Evolutionary conservation across 2,888 invertebrate genomes (phyloP), one percentile per base, ranked within the genome.

Genomic region (Rhagophthalmus giganteus): DNA sequence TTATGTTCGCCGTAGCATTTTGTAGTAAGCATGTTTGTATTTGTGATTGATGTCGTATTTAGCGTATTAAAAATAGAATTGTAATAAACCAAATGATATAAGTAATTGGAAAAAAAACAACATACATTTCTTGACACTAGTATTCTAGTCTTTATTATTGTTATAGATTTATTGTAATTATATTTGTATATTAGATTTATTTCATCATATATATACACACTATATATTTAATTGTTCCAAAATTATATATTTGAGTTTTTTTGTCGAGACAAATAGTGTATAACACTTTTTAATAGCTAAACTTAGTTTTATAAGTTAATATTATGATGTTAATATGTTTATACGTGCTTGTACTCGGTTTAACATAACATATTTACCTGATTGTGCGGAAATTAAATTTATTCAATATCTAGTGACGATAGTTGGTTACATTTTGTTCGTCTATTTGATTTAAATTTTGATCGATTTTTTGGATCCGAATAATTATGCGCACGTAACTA

Each of bases 131-230:
- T 40, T 49, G 49, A 49, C 49, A 38, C 40, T 51, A 51, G 45
- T 54, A 48, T 54, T 54, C 48, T 48, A 48, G 48, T 53, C 48
- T 40, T 53, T 16, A 37, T 34, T 40, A 26, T 45, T 16, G 45
- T 45, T 33, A 45, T 45, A 9, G 12, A 12, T 40, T 30, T n/a
- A n/a, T n/a, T n/a, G n/a, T 39, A 39, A 32, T 16, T 16, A 34
- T 30, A 30, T 11, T 30, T 10, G 32, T 30, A 32, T 38, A 39
- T 46, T 34, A 37, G 34, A 35, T 34, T 39, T 28, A 12, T 42
- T 34, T 16, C n/a, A 16, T 14, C 12, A 13, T 35, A 16, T n/a
- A n/a, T n/a, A n/a, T n/a, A n/a, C n/a, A n/a, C n/a, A n/a, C n/a
- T n/a, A n/a, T 20, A 16, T 9, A 35, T 14, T 16, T 16, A 35